Base-by-base conservation (phyloP, 2,797 vertebrate species). In the Valencia hispanica region DNA sequence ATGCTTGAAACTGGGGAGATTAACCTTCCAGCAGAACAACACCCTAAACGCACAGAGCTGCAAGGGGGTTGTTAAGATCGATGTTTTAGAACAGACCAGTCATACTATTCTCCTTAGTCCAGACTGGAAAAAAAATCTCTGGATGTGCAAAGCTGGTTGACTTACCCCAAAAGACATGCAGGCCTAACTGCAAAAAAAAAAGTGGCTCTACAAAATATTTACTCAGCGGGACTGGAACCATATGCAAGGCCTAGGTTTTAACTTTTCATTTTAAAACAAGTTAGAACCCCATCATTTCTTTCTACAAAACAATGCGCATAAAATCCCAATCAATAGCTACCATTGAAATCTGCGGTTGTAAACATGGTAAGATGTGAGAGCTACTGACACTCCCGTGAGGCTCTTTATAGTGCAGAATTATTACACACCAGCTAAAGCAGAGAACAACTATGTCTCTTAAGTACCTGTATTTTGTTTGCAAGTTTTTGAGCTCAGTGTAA, bases 401-500 rank as follows among this genome's bases (percentile, higher is more conserved):
- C 22, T 41, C 22, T 41, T 66, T 41, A 34, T 36, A 10, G 36
- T 36, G 8, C 6, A 63, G 4, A 63, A 63, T 4, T 20, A 66
- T n/a, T 66, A 66, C 36, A 65, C 10, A 66, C 25, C 25, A 41
- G 2, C 32, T 41, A 66, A 41, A 22, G 2, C 36, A 41, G 32
- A 63, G 2, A 66, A 39, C 68, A 25, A 11, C 5, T 4, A 17
- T 14, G 20, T 30, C 15, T 12, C 34, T 50, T 22, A 30, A 32
- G 43, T 30, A 43, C 15, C 25, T 30, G 59, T 45, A 39, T 48
- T 75, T 78, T 79, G 65, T 47, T 57, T 43, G 45, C 1, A 50
- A 48, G 74, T 87, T 83, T n/a, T 80, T 66, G 72, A 83, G 68
- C 82, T 79, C 45, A 72, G 66, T 80, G 9, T 65, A 84, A 66